Base-by-base conservation (phyloP, 2,888 invertebrate species). In the Andrena haemorrhoa region DNA sequence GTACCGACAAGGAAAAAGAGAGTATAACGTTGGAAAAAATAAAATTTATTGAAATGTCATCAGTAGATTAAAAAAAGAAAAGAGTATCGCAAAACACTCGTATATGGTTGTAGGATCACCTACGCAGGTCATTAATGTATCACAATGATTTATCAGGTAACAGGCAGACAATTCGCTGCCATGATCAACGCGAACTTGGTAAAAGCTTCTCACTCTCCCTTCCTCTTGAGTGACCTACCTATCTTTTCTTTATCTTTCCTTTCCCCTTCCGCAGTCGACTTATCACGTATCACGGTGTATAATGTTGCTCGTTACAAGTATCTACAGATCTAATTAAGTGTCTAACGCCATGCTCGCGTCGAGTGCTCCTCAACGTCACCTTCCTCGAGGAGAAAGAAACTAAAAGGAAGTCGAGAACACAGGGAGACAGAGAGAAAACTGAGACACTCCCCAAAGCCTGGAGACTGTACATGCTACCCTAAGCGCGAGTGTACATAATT, bases 21-120 rank as follows among this genome's bases (percentile, higher is more conserved):
- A 89, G 82, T 79, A 77, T 84, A 87, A 85, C 75, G 83, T 86
- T 86, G 82, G 84, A 85, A 83, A 87, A 88, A 85, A 85, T 82
- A 83, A 76, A 81, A 85, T 89, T 85, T 86, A 86, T 87, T 87
- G 16, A 78, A 65, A 75, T 31, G 84, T 83, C 23, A 82, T 83
- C 82, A 89, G 79, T 63, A 78, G 80, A 85, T 89, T 83, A 84
- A 88, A 90, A 89, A 88, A 82, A 90, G 89, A 88, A 82, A 89
- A 88, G 89, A 87, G 79, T 86, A 87, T 84, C 69, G 58, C 84
- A 81, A 75, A 78, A 60, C 82, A 61, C 79, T 56, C 41, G 16
- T 64, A 29, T 31, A 49, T 35, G 51, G 31, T 16, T 2, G 56
- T 33, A 35, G 35, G 35, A 73, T 69, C 60, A 65, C 61, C 69